Evolutionary conservation across 2,888 invertebrate species (phyloP).

Genomic region (Gandaritis pyraliata): DNA sequence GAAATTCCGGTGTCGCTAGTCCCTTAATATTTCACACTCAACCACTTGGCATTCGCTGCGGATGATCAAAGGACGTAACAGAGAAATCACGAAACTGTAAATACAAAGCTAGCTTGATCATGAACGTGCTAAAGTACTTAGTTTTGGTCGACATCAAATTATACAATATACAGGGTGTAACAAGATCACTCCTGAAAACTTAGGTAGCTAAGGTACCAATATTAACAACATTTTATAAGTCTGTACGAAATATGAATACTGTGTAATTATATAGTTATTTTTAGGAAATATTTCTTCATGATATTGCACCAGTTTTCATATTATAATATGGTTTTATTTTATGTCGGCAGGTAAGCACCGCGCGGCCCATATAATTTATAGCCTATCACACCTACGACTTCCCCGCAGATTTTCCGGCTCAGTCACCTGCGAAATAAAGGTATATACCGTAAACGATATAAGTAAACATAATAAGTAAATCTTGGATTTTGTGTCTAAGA

Average conservation of each 20-base stretch:
- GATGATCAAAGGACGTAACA: conserved; percentile 21
- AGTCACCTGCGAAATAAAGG: conserved; percentile 37
- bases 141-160: too few species aligned
- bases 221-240: too few species aligned
- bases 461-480: neutral
- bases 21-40: conserved; percentile 33
- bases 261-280: too few species aligned
- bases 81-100: too few species aligned
- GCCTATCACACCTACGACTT: conserved; percentile 29
- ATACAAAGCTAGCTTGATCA: too few species aligned
- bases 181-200: too few species aligned
- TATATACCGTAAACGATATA: conserved; percentile 3
- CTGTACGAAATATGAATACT: too few species aligned
- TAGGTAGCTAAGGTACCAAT: too few species aligned
- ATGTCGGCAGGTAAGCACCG: conserved; percentile 17
- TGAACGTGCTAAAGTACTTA: too few species aligned
- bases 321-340: conserved; percentile 15
- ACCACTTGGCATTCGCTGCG: conserved; percentile 9
- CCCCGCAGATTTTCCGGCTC: conserved; percentile 39
- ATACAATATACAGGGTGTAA: too few species aligned
- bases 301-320: neutral
- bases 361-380: conserved; percentile 29
- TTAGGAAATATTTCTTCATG: neutral
- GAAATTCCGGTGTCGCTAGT: too few species aligned
- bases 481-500: neutral